Percentiles rank a stretch among this genome's conserved stretches.
Evolutionary conservation across 2,113 vertebrate species (phyloP).

Genomic region (Coregonus clupeaformis): DNA sequence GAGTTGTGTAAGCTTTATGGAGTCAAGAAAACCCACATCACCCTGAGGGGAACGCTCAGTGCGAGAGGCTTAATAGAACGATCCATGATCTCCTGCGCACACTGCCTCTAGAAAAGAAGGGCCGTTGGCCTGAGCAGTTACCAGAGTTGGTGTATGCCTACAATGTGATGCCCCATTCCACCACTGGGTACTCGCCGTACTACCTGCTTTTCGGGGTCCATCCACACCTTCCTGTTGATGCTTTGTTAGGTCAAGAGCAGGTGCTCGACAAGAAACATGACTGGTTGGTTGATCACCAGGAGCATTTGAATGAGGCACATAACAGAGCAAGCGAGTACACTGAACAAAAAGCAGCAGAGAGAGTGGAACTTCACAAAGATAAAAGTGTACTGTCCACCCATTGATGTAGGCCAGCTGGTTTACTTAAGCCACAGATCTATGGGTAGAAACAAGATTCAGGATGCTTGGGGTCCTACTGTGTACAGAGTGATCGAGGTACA

Average conservation of each 20-base stretch:
- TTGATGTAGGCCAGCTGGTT: no score
- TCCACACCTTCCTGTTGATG: neutral
- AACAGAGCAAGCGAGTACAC: no score
- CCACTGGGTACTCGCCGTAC: slow-evolving; percentile 5
- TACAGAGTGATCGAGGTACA: slow-evolving; percentile 7
- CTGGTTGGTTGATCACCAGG: slow-evolving; percentile 9
- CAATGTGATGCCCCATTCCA: neutral
- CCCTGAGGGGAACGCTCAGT: no score
- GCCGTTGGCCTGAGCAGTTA: no score
- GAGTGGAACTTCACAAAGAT: no score
- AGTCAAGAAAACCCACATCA: slow-evolving; percentile 4
- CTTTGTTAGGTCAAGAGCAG: neutral
- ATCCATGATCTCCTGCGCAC: slow-evolving; percentile 1
- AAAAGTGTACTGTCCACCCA: no score
- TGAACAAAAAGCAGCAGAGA: no score
- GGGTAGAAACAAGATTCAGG: slow-evolving; percentile 26
- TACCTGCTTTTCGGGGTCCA: slow-evolving; percentile 15
- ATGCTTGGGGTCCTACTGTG: neutral
- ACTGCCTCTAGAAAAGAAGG: slow-evolving; percentile 1
- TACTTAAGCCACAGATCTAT: slow-evolving; percentile 6
- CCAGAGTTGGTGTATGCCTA: slow-evolving; percentile 3
- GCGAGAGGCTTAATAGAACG: no score
- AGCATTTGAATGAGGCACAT: slow-evolving; percentile 5
- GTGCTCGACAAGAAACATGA: neutral
- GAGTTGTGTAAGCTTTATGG: slow-evolving; percentile 23